These are phyloP conservation scores for Tichodroma muraria DNA, from an alignment of 2,113 vertebrate genomes.

Conservation along the genomic window DNA sequence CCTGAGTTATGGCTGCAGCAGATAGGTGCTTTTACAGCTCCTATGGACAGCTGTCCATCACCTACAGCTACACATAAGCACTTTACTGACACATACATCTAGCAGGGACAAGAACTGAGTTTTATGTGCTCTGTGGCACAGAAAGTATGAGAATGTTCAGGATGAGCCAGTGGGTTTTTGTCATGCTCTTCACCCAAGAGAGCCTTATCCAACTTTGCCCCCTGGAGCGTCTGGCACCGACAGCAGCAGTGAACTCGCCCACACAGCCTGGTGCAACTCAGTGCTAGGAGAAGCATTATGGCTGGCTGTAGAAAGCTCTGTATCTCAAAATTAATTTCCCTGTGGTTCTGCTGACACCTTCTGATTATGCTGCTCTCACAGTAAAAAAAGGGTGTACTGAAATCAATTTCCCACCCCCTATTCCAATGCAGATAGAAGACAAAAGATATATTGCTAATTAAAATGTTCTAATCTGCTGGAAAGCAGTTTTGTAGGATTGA, in stretches of 20 bases:
- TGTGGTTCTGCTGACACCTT: constrained; percentile 49
- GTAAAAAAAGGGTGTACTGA: background rate
- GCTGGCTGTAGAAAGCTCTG: background rate
- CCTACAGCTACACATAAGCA: background rate
- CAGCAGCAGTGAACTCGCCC: background rate
- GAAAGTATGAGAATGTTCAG: background rate
- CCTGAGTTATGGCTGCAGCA: background rate
- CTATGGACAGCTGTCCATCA: background rate
- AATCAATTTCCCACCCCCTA: background rate
- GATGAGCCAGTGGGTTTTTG: background rate
- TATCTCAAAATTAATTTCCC: background rate
- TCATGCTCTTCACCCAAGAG: background rate
- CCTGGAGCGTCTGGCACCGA: fast-evolving
- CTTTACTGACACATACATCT: background rate
- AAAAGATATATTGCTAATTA: constrained; percentile 53
- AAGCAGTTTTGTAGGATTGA: constrained; percentile 27
- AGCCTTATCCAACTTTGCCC: background rate
- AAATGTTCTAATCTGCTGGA: constrained; percentile 43
- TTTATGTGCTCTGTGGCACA: background rate
- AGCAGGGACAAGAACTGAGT: background rate
- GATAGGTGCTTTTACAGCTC: background rate
- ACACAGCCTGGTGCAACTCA: fast-evolving
- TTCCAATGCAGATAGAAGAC: constrained; percentile 5
- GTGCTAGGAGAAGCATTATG: fast-evolving
- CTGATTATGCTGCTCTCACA: background rate